Percentiles rank a stretch among this genome's conserved stretches.
These are phyloP conservation scores for Nebria salina DNA, from an alignment of 2,888 invertebrate species.

Conservation along the genomic window DNA sequence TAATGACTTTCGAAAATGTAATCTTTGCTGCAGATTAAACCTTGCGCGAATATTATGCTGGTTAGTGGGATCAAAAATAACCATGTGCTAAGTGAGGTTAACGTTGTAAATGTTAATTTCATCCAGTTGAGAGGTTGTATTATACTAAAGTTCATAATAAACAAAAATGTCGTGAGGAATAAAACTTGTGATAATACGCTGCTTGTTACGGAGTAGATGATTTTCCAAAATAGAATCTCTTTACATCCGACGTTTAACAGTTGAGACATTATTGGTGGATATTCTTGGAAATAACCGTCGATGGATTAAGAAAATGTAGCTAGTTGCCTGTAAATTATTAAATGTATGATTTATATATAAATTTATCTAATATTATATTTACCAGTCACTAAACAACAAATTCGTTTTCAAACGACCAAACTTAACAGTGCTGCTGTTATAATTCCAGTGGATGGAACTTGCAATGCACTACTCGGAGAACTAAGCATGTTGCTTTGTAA, in stretches of 20 bases:
- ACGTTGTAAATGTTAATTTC: slow-evolving; percentile 67
- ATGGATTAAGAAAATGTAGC: too few relatives aligned
- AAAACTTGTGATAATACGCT: slow-evolving; percentile 59
- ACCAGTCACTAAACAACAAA: too few relatives aligned
- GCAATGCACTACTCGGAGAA: too few relatives aligned
- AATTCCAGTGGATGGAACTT: too few relatives aligned
- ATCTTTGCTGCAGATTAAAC: slow-evolving; percentile 76
- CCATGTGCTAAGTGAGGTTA: slow-evolving; percentile 73
- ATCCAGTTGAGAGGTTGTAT: slow-evolving; percentile 75
- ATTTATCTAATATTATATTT: too few relatives aligned
- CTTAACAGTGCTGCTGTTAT: too few relatives aligned
- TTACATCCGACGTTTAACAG: slow-evolving; percentile 64
- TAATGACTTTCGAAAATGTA: slow-evolving; percentile 71
- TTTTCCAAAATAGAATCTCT: slow-evolving; percentile 68
- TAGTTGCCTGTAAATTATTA: too few relatives aligned
- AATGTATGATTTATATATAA: too few relatives aligned
- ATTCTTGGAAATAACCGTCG: background rate
- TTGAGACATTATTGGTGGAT: slow-evolving; percentile 22
- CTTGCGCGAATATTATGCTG: slow-evolving; percentile 73
- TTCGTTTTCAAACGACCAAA: too few relatives aligned
- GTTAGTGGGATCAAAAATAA: slow-evolving; percentile 72
- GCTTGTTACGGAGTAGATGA: slow-evolving; percentile 63
- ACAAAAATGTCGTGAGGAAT: slow-evolving; percentile 56
- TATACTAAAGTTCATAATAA: slow-evolving; percentile 70
- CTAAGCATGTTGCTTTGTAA: too few relatives aligned